A percentile compares a stretch with the other conserved stretches of the same genome.
Conservation (phyloP, 2,113 vertebrate species). For the Baryphthengus martii region DNA sequence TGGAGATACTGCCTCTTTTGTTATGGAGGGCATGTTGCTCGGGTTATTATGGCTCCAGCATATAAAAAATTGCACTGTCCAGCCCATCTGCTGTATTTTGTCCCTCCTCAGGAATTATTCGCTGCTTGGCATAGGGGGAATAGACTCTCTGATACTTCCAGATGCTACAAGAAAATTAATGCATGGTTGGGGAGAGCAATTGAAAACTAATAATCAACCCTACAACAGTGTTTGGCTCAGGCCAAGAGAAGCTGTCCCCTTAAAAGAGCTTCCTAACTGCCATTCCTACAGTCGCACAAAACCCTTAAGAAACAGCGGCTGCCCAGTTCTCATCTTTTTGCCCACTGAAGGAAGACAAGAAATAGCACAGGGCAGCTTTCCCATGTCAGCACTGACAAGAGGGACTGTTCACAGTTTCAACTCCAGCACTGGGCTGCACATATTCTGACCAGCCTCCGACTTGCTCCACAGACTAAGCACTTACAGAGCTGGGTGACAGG, state of each 20-base stretch:
- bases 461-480: not conserved
- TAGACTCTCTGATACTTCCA: not conserved
- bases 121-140: not conserved
- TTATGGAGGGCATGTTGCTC: not conserved
- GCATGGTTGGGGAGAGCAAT: not conserved
- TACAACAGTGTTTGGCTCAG: not conserved
- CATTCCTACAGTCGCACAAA: not conserved
- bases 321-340: not conserved
- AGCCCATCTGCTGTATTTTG: not conserved
- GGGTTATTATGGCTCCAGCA: not conserved
- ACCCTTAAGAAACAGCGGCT: not conserved
- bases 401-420: not conserved
- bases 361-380: not conserved
- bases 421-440: not conserved
- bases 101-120: not conserved
- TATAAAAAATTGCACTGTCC: not conserved
- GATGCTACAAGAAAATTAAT: not conserved
- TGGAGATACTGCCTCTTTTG: not conserved
- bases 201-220: not conserved
- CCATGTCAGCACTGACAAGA: not conserved
- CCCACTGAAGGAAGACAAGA: not conserved
- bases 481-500: constrained; percentile 71
- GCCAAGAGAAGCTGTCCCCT: not conserved
- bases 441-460: not conserved
- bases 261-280: not conserved